These are phyloP conservation scores for Pararge aegeria DNA, from an alignment of 1,140 invertebrate species.

Conservation along the genomic window DNA sequence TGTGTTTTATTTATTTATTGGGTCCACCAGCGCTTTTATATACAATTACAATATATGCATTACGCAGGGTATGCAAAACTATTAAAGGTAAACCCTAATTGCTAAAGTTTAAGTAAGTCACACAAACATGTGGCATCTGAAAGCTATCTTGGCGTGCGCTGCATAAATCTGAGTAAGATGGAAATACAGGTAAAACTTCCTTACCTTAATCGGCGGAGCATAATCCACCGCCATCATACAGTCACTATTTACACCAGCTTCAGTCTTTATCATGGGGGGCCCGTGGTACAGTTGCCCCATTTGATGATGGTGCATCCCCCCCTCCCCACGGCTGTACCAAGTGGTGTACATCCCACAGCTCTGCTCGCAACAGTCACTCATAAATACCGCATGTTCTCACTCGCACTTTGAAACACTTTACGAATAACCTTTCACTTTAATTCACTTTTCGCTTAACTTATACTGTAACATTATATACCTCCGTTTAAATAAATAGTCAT, in stretches of 20 bases:
- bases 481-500: not conserved
- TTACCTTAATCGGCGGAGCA: slow-evolving; percentile 78
- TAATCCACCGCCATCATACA: slow-evolving; percentile 80
- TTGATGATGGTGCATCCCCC: slow-evolving; percentile 76
- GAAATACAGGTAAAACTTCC: slow-evolving; percentile 16
- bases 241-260: slow-evolving; percentile 76
- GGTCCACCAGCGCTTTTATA: no score
- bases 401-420: slow-evolving; percentile 29
- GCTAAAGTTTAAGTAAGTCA: no score
- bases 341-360: slow-evolving; percentile 76
- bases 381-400: slow-evolving; percentile 60
- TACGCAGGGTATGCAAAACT: no score
- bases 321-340: slow-evolving; percentile 77
- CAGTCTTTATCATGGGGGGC: slow-evolving; percentile 79
- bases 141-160: no score
- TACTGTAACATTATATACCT: not conserved
- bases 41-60: no score
- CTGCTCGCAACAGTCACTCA: slow-evolving; percentile 68
- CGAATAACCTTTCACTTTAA: not conserved
- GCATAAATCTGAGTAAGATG: no score
- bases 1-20: no score
- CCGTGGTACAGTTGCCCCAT: slow-evolving; percentile 78
- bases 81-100: no score
- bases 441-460: not conserved
- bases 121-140: no score